Percentiles rank a stretch among this genome's conserved stretches.
These are phyloP conservation scores for Takifugu flavidus DNA, from an alignment of 2,113 vertebrate species.

Conservation along the genomic window DNA sequence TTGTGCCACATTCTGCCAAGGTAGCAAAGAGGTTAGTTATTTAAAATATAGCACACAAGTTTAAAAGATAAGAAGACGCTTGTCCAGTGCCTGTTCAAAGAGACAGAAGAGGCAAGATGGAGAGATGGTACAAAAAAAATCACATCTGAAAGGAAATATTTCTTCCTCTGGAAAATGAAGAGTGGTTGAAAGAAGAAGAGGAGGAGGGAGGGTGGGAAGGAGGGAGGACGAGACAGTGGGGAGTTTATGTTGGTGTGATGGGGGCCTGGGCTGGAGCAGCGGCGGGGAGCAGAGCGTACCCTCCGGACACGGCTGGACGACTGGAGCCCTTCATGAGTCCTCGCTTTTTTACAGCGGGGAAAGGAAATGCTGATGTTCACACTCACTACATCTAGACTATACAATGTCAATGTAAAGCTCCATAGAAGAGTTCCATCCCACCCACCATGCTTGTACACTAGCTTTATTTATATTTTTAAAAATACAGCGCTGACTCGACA, in stretches of 20 bases:
- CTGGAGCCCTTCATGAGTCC: slow-evolving; percentile 58
- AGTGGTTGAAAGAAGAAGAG: slow-evolving; percentile 37
- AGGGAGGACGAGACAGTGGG: slow-evolving; percentile 58
- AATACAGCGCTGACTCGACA: slow-evolving; percentile 52
- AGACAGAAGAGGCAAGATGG: slow-evolving; percentile 30
- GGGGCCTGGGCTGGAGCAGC: slow-evolving; percentile 68
- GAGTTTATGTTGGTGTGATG: slow-evolving; percentile 67
- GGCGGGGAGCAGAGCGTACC: slow-evolving; percentile 49
- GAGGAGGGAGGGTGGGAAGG: slow-evolving; percentile 18
- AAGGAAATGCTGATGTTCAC: slow-evolving; percentile 73
- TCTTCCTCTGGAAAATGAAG: slow-evolving; percentile 69
- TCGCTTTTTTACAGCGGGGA: slow-evolving; percentile 62
- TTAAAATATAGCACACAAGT: slow-evolving; percentile 69
- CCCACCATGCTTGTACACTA: slow-evolving; percentile 31
- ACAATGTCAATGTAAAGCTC: slow-evolving; percentile 72
- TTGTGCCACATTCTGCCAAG: slow-evolving; percentile 59
- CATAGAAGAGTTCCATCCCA: slow-evolving; percentile 48
- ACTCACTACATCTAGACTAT: slow-evolving; percentile 84
- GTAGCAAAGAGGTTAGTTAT: slow-evolving; percentile 63
- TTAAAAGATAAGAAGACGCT: slow-evolving; percentile 52
- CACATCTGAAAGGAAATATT: slow-evolving; percentile 74
- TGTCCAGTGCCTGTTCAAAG: slow-evolving; percentile 51
- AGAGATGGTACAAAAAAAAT: slow-evolving; percentile 65
- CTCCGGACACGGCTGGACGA: slow-evolving; percentile 61
- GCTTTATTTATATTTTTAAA: slow-evolving; percentile 64